Percentiles rank a stretch among this genome's conserved stretches.
Evolutionary conservation across 2,888 invertebrate species (phyloP).

Genomic region (Nezara viridula): DNA sequence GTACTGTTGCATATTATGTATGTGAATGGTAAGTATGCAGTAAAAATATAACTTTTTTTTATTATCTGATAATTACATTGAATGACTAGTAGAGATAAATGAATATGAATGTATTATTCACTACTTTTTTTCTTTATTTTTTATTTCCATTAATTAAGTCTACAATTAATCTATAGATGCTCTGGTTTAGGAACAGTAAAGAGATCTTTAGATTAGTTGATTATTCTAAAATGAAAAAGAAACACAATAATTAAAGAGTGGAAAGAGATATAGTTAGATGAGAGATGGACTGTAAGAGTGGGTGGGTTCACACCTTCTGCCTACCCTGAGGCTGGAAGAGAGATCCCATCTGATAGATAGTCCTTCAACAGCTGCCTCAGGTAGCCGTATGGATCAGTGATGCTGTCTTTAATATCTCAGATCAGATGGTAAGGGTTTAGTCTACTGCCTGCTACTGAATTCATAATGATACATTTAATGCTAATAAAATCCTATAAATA

Average conservation of each 20-base stretch:
- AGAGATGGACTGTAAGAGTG: neutral
- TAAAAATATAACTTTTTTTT: neutral
- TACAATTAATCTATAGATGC: neutral
- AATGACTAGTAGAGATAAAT: neutral
- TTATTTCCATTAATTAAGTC: neutral
- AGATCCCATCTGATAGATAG: conserved; percentile 15
- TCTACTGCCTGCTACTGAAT: neutral
- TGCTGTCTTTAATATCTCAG: neutral
- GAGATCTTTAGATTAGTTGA: conserved; percentile 9
- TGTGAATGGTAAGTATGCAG: too few species aligned
- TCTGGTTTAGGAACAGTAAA: neutral
- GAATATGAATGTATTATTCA: neutral
- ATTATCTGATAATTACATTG: neutral
- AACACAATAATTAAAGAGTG: conserved; percentile 2
- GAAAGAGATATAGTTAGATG: neutral
- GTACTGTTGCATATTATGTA: too few species aligned
- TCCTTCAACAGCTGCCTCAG: conserved; percentile 5
- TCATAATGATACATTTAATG: neutral
- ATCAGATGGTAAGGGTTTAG: neutral
- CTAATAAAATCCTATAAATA: neutral
- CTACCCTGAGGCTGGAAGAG: neutral
- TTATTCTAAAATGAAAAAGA: neutral
- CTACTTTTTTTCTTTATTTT: neutral
- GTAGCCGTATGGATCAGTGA: neutral
- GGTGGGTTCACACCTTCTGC: conserved; percentile 38